A percentile compares a stretch with the other conserved stretches of the same genome.
Evolutionary conservation across 2,888 invertebrate genomes (phyloP).

Genomic region (Noctua comes): DNA sequence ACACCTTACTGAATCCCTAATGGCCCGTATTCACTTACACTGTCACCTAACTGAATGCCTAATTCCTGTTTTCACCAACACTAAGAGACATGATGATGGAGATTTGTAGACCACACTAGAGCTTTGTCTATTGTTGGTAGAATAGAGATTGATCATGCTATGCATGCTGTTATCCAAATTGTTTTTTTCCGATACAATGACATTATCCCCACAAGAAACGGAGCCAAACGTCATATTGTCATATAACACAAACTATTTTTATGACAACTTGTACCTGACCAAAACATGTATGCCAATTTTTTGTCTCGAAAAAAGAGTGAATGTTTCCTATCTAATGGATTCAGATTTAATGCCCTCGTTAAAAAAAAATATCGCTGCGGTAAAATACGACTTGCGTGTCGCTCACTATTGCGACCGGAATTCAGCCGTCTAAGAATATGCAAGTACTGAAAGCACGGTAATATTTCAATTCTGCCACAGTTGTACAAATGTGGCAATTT

Average conservation of each 20-base stretch:
- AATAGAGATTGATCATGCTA: too few relatives aligned
- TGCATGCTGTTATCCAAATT: too few relatives aligned
- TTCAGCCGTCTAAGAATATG: conserved; percentile 23
- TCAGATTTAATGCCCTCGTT: background rate
- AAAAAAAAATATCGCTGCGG: background rate
- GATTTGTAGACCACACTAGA: too few relatives aligned
- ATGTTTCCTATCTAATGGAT: background rate
- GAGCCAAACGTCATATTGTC: background rate
- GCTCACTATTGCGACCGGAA: conserved; percentile 17
- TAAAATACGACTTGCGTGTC: conserved; percentile 9
- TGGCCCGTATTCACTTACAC: too few relatives aligned
- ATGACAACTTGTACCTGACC: background rate
- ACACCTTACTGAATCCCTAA: too few relatives aligned
- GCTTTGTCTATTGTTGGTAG: too few relatives aligned
- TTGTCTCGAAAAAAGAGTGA: background rate
- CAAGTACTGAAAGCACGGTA: conserved; percentile 32
- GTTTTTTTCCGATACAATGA: too few relatives aligned
- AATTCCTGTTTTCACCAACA: too few relatives aligned
- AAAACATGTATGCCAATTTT: background rate
- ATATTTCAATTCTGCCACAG: conserved; percentile 9
- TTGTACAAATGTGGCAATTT: conserved; percentile 5
- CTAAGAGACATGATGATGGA: too few relatives aligned
- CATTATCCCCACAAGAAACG: background rate
- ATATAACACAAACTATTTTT: background rate
- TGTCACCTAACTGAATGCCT: too few relatives aligned